Conservation (phyloP, 2,888 invertebrate genomes). For the Troides helena region DNA sequence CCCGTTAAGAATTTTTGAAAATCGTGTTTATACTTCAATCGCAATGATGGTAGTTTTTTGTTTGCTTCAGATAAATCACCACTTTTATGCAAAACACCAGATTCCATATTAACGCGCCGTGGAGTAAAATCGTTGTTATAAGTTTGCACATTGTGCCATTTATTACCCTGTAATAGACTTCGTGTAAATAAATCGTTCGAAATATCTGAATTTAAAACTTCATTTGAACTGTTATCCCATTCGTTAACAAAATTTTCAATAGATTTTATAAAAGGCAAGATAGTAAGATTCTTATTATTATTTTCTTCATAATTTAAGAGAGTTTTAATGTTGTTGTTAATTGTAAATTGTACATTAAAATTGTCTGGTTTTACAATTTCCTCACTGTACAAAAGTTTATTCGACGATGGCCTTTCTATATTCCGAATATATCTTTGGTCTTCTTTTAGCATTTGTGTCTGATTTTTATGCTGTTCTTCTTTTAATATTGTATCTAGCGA, state of each 20-base stretch:
- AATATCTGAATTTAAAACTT: constrained; percentile 28
- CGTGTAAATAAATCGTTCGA: constrained; percentile 51
- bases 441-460: constrained; percentile 34
- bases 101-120: constrained; percentile 49
- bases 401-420: constrained; percentile 35
- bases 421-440: constrained; percentile 53
- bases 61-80: constrained; percentile 42
- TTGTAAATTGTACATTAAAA: constrained; percentile 32
- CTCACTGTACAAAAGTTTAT: constrained; percentile 35
- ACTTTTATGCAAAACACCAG: constrained; percentile 27
- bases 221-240: constrained; percentile 39
- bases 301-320: constrained; percentile 37
- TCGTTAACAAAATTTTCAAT: constrained; percentile 48
- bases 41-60: constrained; percentile 49
- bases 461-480: constrained; percentile 54
- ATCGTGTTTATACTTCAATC: constrained; percentile 55
- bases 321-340: constrained; percentile 37
- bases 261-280: constrained; percentile 62
- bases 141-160: constrained; percentile 69
- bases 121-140: constrained; percentile 63
- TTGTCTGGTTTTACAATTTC: constrained; percentile 36
- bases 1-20: constrained; percentile 43
- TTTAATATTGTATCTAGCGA: constrained; percentile 37
- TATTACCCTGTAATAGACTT: constrained; percentile 54
- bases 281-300: constrained; percentile 45